These are phyloP conservation scores for Tetranychus truncatus DNA, from an alignment of 2,888 invertebrate species.

Conservation along the genomic window DNA sequence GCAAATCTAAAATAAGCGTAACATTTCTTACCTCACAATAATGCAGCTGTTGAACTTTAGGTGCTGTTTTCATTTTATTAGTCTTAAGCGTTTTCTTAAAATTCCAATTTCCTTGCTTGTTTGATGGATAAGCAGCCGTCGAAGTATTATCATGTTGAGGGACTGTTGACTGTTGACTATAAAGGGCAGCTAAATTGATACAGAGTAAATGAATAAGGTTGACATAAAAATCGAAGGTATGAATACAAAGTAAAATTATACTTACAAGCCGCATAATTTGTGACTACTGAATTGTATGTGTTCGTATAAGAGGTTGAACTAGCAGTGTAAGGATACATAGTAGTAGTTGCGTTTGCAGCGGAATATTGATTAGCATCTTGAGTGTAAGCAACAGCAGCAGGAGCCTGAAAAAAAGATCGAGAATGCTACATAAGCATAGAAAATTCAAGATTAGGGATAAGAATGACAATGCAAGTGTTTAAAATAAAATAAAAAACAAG, in stretches of 20 bases:
- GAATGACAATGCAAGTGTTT: background rate
- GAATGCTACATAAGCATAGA: background rate
- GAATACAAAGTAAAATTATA: no score
- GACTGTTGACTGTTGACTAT: slow-evolving; percentile 22
- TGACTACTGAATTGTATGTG: slow-evolving; percentile 17
- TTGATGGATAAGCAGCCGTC: slow-evolving; percentile 24
- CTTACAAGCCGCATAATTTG: slow-evolving; percentile 19
- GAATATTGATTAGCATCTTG: slow-evolving; percentile 40
- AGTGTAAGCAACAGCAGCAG: slow-evolving; percentile 38
- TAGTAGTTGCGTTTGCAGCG: slow-evolving; percentile 27
- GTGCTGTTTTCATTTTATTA: slow-evolving; percentile 56
- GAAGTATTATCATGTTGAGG: slow-evolving; percentile 24
- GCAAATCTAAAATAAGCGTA: background rate
- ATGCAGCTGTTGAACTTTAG: slow-evolving; percentile 78
- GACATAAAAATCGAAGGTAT: no score
- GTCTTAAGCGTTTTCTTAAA: slow-evolving; percentile 35
- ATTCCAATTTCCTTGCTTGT: slow-evolving; percentile 20
- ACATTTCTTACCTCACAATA: slow-evolving; percentile 54
- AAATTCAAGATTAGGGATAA: background rate
- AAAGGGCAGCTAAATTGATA: slow-evolving; percentile 11
- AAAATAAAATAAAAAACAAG: background rate
- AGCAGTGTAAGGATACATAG: slow-evolving; percentile 4
- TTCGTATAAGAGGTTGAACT: slow-evolving; percentile 14
- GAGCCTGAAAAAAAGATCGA: background rate
- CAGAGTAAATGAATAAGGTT: background rate